A percentile compares a stretch with the other conserved stretches of the same genome.
phyloP scores from a whole-genome alignment of 2,797 vertebrate genomes.

The Pogonophryne albipinna region DNA sequence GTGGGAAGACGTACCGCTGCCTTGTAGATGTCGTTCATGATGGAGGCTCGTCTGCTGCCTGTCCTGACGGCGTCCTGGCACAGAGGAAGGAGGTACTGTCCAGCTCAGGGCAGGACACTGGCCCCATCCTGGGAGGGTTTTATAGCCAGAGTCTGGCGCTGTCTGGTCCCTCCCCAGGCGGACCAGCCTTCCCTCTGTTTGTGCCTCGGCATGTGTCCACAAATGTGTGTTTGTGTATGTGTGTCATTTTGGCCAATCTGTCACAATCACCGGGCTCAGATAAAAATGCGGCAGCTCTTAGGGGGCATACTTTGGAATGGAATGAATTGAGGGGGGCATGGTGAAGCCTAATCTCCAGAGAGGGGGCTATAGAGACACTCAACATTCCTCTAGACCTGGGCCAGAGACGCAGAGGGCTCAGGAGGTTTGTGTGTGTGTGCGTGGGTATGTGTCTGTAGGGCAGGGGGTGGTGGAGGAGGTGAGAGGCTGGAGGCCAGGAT shows the following conservation, averaged over 20 bases:
- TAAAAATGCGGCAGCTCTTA: conserved; percentile 83
- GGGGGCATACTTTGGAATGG: conserved; percentile 80
- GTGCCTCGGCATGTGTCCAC: conserved; percentile 51
- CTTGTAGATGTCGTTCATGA: conserved; percentile 90
- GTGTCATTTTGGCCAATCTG: conserved; percentile 80
- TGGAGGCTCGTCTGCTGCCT: conserved; percentile 72
- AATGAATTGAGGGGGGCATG: conserved; percentile 70
- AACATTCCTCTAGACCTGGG: conserved; percentile 79
- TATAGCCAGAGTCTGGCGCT: conserved; percentile 72
- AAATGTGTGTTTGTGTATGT: conserved; percentile 68
- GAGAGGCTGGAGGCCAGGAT: conserved; percentile 23
- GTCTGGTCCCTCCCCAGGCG: conserved; percentile 73
- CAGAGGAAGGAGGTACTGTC: conserved; percentile 65
- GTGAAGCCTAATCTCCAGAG: conserved; percentile 76
- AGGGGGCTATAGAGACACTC: conserved; percentile 78
- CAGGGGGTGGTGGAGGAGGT: not conserved
- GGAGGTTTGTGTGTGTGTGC: conserved; percentile 13
- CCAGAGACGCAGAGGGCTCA: conserved; percentile 53
- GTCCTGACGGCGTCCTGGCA: conserved; percentile 72
- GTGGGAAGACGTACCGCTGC: conserved; percentile 82
- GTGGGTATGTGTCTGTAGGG: conserved; percentile 8
- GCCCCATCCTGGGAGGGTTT: conserved; percentile 74
- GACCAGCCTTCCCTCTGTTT: conserved; percentile 60
- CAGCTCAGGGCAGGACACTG: conserved; percentile 78
- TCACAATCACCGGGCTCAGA: conserved; percentile 84